Base-by-base conservation (phyloP, 2,797 vertebrate species). In the Hafferia zeledoni region DNA sequence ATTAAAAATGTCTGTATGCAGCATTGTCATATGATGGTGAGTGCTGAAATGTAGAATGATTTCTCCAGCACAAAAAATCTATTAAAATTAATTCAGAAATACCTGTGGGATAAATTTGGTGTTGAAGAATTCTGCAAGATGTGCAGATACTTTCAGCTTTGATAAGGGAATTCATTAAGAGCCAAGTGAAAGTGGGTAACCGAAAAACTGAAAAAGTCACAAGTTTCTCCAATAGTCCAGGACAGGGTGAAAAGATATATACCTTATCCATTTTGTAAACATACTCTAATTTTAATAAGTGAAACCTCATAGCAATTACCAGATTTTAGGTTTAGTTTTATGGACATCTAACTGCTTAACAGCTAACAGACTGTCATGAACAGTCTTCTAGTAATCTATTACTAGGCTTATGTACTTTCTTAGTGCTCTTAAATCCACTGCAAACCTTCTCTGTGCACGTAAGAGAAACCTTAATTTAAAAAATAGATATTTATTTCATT, bases 41-140 rank as follows among this genome's bases (percentile, higher is more conserved):
- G 67, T 17, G 41, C 55, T 96, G 94, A 91, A 96, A 94, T 67
- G 31, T 71, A 91, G 80, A 92, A 91, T 94, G 70, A 96, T 91
- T 95, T 95, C 52, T 89, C 79, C 49, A 59, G 74, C 76, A 91
- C 41, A 41, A 61, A 83, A 89, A 94, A 87, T 83, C 88, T 94
- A 93, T 95, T 97, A 93, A 95, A 95, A 96, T 94, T 94, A 95
- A 96, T 96, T 96, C 83, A 17, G 15, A 94, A 95, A 89, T 87
- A 92, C 52, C 74, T 90, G 63, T 52, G 83, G 96, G 94, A 94
- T 81, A 96, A 94, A 95, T 96, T 95, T 90, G 93, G 69, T 75
- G 83, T 74, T 49, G 67, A 94, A 94, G 83, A 94, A 92, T 93
- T 90, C 83, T 95, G 89, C 93, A 95, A 95, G 88, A 91, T 71